These are phyloP conservation scores for Drosophila anomalipes DNA, from an alignment of 2,888 invertebrate genomes.

Conservation along the genomic window DNA sequence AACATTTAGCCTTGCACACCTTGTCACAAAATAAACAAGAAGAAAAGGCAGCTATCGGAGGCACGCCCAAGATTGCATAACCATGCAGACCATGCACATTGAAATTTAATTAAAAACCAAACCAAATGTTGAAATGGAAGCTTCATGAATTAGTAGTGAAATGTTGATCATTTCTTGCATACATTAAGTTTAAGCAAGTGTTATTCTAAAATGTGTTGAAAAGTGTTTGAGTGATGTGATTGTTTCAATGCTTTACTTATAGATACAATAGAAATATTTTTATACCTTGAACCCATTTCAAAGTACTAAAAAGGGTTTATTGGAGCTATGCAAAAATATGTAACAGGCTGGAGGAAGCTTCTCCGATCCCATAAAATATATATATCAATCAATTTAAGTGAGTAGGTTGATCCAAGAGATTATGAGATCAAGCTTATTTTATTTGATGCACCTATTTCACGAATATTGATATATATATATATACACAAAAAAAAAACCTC, in stretches of 20 bases:
- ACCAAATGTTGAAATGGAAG: not conserved
- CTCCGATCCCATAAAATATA: not conserved
- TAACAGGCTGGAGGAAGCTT: not conserved
- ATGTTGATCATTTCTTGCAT: not conserved
- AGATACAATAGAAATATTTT: not conserved
- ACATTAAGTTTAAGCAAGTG: not conserved
- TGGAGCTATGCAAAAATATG: not conserved
- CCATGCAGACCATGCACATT: not conserved
- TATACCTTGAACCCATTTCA: not conserved
- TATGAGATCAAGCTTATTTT: not conserved
- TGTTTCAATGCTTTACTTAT: not conserved
- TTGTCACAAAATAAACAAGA: conserved; percentile 2
- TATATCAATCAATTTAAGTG: too few species aligned
- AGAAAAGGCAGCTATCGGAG: not conserved
- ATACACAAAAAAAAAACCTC: not conserved
- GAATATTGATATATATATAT: not conserved
- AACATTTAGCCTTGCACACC: conserved; percentile 3
- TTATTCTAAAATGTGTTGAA: not conserved
- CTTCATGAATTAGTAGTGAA: not conserved
- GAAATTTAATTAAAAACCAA: not conserved
- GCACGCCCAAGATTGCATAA: not conserved
- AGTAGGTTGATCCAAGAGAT: not conserved
- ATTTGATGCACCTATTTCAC: not conserved
- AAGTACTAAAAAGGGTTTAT: not conserved
- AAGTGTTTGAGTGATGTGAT: not conserved